Evolutionary conservation across 2,888 invertebrate species (phyloP).

Genomic region (Cheilosia vernalis): DNA sequence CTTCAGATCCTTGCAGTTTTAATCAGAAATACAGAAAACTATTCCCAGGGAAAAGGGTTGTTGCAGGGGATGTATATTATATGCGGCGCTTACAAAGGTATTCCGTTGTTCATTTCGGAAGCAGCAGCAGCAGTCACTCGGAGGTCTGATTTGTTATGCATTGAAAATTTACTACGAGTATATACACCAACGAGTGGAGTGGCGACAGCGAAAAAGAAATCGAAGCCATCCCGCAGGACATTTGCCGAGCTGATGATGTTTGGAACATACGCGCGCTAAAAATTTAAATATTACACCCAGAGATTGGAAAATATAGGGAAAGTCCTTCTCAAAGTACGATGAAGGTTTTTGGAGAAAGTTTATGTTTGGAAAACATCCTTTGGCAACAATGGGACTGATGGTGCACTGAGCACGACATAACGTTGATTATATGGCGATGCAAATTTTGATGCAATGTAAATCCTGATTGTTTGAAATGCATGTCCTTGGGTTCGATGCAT

Average conservation of each 20-base stretch:
- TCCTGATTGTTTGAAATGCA: neutral
- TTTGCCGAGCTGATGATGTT: constrained; percentile 29
- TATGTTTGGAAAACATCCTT: constrained; percentile 29
- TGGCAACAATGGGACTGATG: neutral
- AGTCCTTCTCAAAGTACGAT: neutral
- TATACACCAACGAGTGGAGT: neutral
- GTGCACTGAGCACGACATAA: neutral
- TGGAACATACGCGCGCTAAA: constrained; percentile 49
- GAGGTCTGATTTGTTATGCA: constrained; percentile 64
- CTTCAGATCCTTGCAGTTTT: constrained; percentile 61
- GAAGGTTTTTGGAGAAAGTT: neutral
- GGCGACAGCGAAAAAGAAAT: constrained; percentile 37
- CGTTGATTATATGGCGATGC: neutral
- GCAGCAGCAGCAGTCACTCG: constrained; percentile 24
- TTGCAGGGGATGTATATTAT: neutral
- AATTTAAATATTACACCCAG: constrained; percentile 55
- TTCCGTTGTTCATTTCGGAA: constrained; percentile 48
- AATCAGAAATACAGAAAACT: constrained; percentile 59
- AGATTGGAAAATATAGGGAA: constrained; percentile 41
- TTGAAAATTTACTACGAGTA: constrained; percentile 63
- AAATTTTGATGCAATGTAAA: neutral
- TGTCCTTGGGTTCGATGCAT: neutral
- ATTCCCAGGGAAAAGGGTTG: constrained; percentile 17
- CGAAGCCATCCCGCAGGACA: constrained; percentile 63
- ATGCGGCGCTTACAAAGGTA: constrained; percentile 3